Evolutionary conservation across 2,113 vertebrate species (phyloP), one percentile per base, ranked within the genome.

Genomic region (Nettapus auritus): DNA sequence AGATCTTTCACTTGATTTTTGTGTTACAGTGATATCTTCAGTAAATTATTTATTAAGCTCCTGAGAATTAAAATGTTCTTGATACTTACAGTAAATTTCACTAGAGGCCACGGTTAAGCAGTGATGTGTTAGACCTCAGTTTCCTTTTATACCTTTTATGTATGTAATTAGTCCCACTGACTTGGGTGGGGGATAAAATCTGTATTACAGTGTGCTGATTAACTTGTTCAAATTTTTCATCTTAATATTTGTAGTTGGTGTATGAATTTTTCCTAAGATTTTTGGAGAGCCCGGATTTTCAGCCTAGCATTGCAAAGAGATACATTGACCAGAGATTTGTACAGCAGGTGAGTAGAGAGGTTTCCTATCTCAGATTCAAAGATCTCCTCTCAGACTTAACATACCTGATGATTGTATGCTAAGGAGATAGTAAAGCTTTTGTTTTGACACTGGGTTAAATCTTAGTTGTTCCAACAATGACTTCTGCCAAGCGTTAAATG

Each of bases 301-400:
- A 99, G 95, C 99, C 99, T 76, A 99, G 98, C 96, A 99, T 99
- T 94, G 99, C 99, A 25, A 99, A 99, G 94, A 97, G 99, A 92
- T 98, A 98, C 94, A 99, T 99, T 92, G 99, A 99, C 98, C 99
- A 99, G 98, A 99, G 98, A 78, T 99, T 99, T 98, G 99, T 99
- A 78, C 98, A 99, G 69, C 99, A 99, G 99, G 99, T 99, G 96
- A 96, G 98, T 82, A 33, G 29, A 23, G 70, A 80, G 57, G 68
- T 93, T 69, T 71, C 12, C 21, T 16, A 12, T 9, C 4, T 1
- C 8, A 36, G 13, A 22, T 63, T 75, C 93, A 59, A 81, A 78
- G 40, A 63, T 70, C 10, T 16, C 33, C 18, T 86, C 46, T 78
- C 2, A 3, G 62, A 42, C 13, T 48, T 55, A 33, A 38, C 12